Conservation (phyloP, 53 echinoderm and acorn worm species). For the Luidia sarsii region DNA sequence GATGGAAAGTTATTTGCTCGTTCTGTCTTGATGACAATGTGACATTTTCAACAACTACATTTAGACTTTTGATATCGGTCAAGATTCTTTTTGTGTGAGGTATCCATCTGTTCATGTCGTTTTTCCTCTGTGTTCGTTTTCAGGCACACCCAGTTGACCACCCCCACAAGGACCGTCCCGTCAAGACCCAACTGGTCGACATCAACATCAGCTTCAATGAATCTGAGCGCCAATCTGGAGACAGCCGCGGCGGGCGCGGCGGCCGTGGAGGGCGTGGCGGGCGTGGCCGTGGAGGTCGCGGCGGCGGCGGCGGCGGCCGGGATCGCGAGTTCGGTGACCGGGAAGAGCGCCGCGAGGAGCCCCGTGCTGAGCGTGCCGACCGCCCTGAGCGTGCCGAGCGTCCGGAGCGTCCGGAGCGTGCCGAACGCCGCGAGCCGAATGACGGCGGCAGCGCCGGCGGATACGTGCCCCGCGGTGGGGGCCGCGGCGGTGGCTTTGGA, state of each 20-base stretch:
- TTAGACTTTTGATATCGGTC: too few relatives aligned
- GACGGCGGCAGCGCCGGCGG: constrained; percentile 25
- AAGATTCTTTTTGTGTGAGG: too few relatives aligned
- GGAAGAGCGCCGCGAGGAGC: neutral
- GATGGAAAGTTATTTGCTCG: too few relatives aligned
- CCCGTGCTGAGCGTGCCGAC: neutral
- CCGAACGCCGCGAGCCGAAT: constrained; percentile 44
- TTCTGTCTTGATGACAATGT: too few relatives aligned
- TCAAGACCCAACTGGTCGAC: constrained; percentile 42
- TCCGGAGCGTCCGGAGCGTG: constrained; percentile 40
- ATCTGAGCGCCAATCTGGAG: constrained; percentile 56
- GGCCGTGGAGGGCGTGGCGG: constrained; percentile 57
- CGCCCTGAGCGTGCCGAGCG: constrained; percentile 60
- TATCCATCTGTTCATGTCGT: too few relatives aligned
- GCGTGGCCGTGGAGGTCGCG: constrained; percentile 57
- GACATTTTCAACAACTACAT: too few relatives aligned
- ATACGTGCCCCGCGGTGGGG: constrained; percentile 1
- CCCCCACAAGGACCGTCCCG: constrained; percentile 59
- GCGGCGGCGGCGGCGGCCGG: constrained; percentile 46
- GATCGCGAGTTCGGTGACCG: constrained; percentile 30
- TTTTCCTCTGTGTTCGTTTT: too few relatives aligned
- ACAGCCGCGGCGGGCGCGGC: constrained; percentile 61
- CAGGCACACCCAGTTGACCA: too few relatives aligned
- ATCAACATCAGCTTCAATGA: constrained; percentile 86
- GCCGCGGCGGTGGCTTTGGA: constrained; percentile 27